Evolutionary conservation across 2,797 vertebrate genomes (phyloP), one percentile per base, ranked within the genome.

Genomic region (Danio tinwini): DNA sequence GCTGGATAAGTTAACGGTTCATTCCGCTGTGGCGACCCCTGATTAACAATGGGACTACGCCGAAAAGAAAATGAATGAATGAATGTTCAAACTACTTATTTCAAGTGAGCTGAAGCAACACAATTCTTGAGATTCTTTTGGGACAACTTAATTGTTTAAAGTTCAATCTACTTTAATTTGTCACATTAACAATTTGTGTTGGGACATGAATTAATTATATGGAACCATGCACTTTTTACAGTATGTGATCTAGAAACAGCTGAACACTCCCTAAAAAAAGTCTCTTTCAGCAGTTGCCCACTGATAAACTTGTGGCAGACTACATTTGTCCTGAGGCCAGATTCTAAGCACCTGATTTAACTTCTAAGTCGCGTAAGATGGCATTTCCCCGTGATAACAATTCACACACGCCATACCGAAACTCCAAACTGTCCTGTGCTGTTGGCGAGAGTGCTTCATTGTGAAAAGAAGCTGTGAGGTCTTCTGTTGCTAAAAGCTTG

Each of bases 391-490:
- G 13, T 49, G 39, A 45, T 49, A 74, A 42, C 17, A 10, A 47
- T 9, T 13, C 16, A 6, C n/a, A 42, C 6, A 49, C 14, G 45
- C 6, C 21, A 50, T 16, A 45, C 0, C 5, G 12, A 64, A 63
- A 42, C 19, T 19, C 56, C 10, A 62, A 50, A 19, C 7, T 14
- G 4, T 3, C 45, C 72, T 0, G 7, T n/a, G 7, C 11, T 7
- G 21, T 16, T 61, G 55, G 71, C 59, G 19, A 63, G n/a, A 75
- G 44, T 14, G 53, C 16, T 74, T 74, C 9, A 4, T 13, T 62
- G 58, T 49, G 56, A 40, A 75, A 63, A 62, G 42, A 56, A 74
- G 42, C 19, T n/a, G 55, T n/a, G 56, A 75, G 59, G n/a, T 62
- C 5, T 42, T 52, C 73, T 19, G 47, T 29, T 63, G 44, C 45